Evolutionary conservation across 2,797 vertebrate species (phyloP), one percentile per base, ranked within the genome.

Genomic region (Threskiornis aethiopicus): DNA sequence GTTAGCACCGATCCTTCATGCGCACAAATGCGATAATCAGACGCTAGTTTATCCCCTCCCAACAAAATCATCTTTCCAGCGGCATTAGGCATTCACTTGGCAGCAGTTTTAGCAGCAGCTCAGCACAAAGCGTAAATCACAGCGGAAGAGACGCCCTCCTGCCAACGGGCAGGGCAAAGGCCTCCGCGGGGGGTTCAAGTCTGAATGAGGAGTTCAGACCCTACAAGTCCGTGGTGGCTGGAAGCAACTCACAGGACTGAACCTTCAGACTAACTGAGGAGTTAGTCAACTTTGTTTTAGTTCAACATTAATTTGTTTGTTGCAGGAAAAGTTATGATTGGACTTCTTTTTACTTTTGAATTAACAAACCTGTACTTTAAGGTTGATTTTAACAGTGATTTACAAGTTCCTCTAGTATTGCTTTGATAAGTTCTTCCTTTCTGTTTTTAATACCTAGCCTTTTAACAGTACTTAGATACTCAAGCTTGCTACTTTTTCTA

Each of bases 31-130:
- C 82, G 46, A 31, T 1, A 37, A 58, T 75, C 89, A 61, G 77
- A 70, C 7, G 33, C 46, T 46, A 2, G 0, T 39, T 92, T 51
- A 64, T 51, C 55, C 84, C 62, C 18, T 90, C 59, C 64, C 66
- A 59, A 52, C 51, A 90, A 89, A 97, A 84, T 7, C 25, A 71
- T 51, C 52, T 89, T 51, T 71, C 66, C 87, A 76, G 81, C 5
- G 3, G 42, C n/a, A 29, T 47, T 29, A 49, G 55, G 84, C 86
- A 67, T 89, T 75, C 70, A 5, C 67, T 89, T 17, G 72, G 79
- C 28, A 75, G 79, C 3, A 9, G 70, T 52, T 96, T 91, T 35
- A 92, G 87, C 86, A 90, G 92, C 81, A 89, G 92, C 77, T 82
- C 84, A 84, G 90, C 18, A 10, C 47, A 13, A 64, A 35, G 75